A percentile compares a stretch with the other conserved stretches of the same genome.
These are phyloP conservation scores for Rhyacichthys aspro DNA, from an alignment of 2,797 vertebrate species.

Conservation along the genomic window DNA sequence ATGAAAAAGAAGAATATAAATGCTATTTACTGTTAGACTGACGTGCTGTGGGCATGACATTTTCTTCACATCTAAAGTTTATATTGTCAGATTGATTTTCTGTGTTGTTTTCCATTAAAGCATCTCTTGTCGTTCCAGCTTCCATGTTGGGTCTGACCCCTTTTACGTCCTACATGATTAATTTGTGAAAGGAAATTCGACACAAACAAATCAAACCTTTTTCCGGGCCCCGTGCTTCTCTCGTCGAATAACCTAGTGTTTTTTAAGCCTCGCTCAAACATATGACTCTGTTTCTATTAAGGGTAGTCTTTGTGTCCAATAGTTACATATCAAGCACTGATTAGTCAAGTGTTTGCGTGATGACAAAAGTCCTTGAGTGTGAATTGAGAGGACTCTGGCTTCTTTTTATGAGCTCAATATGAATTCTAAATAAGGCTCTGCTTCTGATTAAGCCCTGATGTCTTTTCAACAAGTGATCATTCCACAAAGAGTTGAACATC, in stretches of 20 bases:
- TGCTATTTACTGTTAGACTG: background rate
- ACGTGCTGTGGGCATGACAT: background rate
- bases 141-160: background rate
- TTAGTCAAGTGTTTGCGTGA: conserved; percentile 22
- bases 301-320: background rate
- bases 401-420: conserved; percentile 1
- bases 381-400: conserved; percentile 16
- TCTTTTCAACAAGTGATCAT: background rate
- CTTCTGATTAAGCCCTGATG: conserved; percentile 15
- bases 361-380: conserved; percentile 25
- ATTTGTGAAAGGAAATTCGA: too few relatives aligned
- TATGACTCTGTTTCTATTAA: background rate
- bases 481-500: too few relatives aligned
- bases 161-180: background rate
- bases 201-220: too few relatives aligned
- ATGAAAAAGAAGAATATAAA: background rate
- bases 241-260: too few relatives aligned
- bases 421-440: conserved; percentile 5
- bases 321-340: conserved; percentile 15
- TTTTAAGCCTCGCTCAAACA: too few relatives aligned
- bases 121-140: background rate
- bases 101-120: conserved; percentile 3
- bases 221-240: too few relatives aligned
- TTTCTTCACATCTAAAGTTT: background rate
- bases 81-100: conserved; percentile 2